phyloP scores from a whole-genome alignment of 2,797 vertebrate species.

The Vultur gryphus region DNA sequence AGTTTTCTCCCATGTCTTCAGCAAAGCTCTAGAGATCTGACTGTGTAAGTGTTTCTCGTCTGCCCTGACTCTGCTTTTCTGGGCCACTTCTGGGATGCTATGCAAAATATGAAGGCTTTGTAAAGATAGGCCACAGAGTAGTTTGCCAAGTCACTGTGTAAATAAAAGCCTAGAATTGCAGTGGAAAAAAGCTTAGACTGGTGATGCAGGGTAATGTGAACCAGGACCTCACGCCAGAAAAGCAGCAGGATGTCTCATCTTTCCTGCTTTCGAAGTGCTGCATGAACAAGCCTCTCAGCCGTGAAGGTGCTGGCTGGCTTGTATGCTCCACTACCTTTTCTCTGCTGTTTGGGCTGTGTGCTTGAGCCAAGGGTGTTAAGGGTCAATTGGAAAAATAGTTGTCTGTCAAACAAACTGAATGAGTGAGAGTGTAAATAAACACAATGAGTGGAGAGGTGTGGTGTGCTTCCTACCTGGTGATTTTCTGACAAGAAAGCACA shows the following conservation, averaged over 20 bases:
- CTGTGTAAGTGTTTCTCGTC: background rate
- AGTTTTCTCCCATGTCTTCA: background rate
- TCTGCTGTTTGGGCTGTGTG: background rate
- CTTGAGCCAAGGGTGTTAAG: background rate
- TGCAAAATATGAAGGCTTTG: background rate
- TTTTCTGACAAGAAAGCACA: background rate
- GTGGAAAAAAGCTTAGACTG: background rate
- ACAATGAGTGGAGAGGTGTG: background rate
- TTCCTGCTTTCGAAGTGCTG: background rate
- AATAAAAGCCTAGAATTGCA: background rate
- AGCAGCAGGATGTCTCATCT: background rate
- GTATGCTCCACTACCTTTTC: background rate
- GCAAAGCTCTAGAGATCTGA: background rate
- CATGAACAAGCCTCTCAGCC: background rate
- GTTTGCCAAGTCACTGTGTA: slow-evolving; percentile 8
- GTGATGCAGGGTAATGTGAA: background rate
- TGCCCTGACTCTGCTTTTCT: slow-evolving; percentile 13
- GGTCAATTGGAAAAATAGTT: background rate
- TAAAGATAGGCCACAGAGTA: background rate
- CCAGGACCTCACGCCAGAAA: background rate
- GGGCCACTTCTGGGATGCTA: background rate
- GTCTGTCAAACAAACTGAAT: background rate
- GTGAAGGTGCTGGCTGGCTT: background rate
- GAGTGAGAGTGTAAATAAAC: background rate
- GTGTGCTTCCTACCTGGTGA: background rate